phyloP scores from a whole-genome alignment of 2,797 vertebrate genomes.

The Tangara arthus region DNA sequence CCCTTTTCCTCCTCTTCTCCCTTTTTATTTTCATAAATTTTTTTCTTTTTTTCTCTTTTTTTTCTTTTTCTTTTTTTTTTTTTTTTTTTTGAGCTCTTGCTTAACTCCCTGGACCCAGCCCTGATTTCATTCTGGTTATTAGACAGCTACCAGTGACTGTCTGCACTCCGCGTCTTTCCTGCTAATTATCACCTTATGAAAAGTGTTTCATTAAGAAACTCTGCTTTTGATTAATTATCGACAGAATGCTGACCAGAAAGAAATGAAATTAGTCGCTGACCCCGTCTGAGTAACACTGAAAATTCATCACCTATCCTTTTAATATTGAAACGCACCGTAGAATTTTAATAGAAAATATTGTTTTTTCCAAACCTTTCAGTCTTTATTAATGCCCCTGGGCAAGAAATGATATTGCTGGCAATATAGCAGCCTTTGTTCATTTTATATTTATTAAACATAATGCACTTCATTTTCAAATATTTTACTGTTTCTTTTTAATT shows the following conservation, averaged over 20 bases:
- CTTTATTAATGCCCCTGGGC: slow-evolving; percentile 85
- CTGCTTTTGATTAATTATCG: slow-evolving; percentile 93
- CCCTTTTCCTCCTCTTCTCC: not conserved
- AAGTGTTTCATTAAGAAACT: slow-evolving; percentile 91
- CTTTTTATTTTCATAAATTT: not conserved
- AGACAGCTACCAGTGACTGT: slow-evolving; percentile 80
- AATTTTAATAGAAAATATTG: slow-evolving; percentile 85
- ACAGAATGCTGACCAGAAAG: slow-evolving; percentile 92
- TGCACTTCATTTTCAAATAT: slow-evolving; percentile 86
- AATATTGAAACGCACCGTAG: slow-evolving; percentile 82
- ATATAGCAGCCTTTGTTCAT: slow-evolving; percentile 83
- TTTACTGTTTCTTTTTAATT: slow-evolving; percentile 87
- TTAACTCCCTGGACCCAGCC: slow-evolving; percentile 70
- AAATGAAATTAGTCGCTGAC: slow-evolving; percentile 86
- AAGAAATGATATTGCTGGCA: slow-evolving; percentile 80
- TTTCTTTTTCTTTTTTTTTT: not conserved
- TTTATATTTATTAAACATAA: slow-evolving; percentile 86
- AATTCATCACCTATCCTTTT: slow-evolving; percentile 86
- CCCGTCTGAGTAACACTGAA: slow-evolving; percentile 80
- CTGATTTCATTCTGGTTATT: slow-evolving; percentile 78
- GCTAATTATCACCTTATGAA: slow-evolving; percentile 91
- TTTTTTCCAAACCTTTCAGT: slow-evolving; percentile 77
- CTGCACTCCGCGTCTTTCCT: slow-evolving; percentile 78
- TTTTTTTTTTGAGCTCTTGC: not conserved
- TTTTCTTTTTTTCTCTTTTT: not conserved